phyloP scores from a whole-genome alignment of 2,113 vertebrate species.

The Hucho hucho region DNA sequence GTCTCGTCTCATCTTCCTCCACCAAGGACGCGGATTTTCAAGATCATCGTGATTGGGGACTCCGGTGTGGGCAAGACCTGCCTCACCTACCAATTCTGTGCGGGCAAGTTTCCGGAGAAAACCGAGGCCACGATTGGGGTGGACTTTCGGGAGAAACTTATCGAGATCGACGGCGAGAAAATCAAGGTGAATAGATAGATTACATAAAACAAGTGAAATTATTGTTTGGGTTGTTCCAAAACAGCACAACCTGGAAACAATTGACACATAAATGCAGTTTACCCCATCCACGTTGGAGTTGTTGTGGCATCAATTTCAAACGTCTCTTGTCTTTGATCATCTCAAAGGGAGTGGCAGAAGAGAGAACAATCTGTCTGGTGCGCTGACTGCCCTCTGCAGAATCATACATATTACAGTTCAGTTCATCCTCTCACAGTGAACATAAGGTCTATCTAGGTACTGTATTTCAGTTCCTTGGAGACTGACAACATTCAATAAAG shows the following conservation, averaged over 20 bases:
- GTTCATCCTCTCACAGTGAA: neutral
- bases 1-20: slow-evolving; percentile 72
- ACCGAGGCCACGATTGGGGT: slow-evolving; percentile 95
- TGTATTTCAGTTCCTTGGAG: no score
- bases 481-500: no score
- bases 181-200: slow-evolving; percentile 81
- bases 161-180: slow-evolving; percentile 89
- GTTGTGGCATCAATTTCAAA: no score
- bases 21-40: slow-evolving; percentile 90
- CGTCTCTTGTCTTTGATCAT: neutral
- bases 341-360: neutral
- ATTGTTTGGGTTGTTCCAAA: neutral
- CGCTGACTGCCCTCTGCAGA: neutral
- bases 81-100: slow-evolving; percentile 94
- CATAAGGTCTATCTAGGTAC: no score
- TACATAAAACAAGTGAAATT: neutral
- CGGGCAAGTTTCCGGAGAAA: slow-evolving; percentile 89
- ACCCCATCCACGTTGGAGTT: no score
- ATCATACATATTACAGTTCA: slow-evolving; percentile 2
- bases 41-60: slow-evolving; percentile 97
- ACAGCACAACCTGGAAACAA: neutral
- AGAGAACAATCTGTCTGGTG: neutral
- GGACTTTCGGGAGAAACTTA: slow-evolving; percentile 89
- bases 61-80: slow-evolving; percentile 97
- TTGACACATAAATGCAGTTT: neutral